Base-by-base conservation (phyloP, 2,888 invertebrate species). In the Cybosia mesomella region DNA sequence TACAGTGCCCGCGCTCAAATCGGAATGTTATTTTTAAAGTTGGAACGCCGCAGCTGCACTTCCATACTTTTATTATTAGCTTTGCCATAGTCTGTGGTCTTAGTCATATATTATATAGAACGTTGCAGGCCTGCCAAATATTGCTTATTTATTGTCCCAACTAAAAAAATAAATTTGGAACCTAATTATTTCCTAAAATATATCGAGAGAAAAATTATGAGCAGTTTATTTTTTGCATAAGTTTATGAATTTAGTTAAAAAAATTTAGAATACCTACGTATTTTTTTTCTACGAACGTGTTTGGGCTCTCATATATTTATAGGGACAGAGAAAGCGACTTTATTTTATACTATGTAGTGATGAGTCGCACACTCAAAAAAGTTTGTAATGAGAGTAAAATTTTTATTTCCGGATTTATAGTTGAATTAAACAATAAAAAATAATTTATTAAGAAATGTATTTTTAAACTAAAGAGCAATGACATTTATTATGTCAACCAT, bases 21-120 rank as follows among this genome's bases (percentile, higher is more conserved):
- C 79, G 76, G 77, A 74, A 75, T 78, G 81, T 81, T 75, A 76
- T 81, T 82, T 85, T 82, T 83, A 74, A 79, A 77, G 79, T 79
- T 81, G 54, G 32, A 72, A 71, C 67, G 66, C 54, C 24, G 58
- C 80, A 80, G 76, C 76, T 80, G 80, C 78, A 75, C 58, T 67
- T 71, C 65, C 67, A 57, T 66, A 57, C 59, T 71, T 72, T 68
- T 64, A 58, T 21, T 60, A 64, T 49, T 70, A 58, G 57, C 61
- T 71, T 49, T 53, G 58, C 55, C 0, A 58, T 58, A 58, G 24
- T 49, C 58, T 28, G 39, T 43, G 3, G 39, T 28, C 36, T 73
- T 64, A 70, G 67, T 75, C 64, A 72, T 72, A 11, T 39, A n/a
- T n/a, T n/a, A n/a, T 62, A 54, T 49, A 49, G 8, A 34, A 64